A percentile compares a stretch with the other conserved stretches of the same genome.
Conservation (phyloP, 2,888 invertebrate species). For the Calephelis perditalis region DNA sequence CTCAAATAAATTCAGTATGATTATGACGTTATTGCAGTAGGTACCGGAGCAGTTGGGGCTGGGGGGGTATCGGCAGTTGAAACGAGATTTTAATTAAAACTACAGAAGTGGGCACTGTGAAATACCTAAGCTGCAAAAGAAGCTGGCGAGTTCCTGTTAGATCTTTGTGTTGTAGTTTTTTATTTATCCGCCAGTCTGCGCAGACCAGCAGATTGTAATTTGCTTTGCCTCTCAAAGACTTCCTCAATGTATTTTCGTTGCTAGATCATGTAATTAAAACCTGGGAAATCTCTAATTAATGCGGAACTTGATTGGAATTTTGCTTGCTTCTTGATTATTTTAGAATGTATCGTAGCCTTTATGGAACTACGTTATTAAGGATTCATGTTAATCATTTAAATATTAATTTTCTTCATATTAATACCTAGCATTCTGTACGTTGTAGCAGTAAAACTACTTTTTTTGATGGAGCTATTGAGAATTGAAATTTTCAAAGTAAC, state of each 20-base stretch:
- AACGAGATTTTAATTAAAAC: constrained; percentile 62
- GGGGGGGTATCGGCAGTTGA: constrained; percentile 43
- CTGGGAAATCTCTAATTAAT: constrained; percentile 10
- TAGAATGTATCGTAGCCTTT: neutral
- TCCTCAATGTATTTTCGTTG: constrained; percentile 23
- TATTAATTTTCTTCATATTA: neutral
- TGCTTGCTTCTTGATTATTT: constrained; percentile 1
- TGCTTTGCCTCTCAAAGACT: constrained; percentile 33
- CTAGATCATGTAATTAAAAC: constrained; percentile 21
- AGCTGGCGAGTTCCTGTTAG: constrained; percentile 34
- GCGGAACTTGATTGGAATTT: neutral
- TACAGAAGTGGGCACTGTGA: constrained; percentile 44
- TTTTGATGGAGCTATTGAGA: too few relatives aligned
- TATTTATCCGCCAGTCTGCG: constrained; percentile 30
- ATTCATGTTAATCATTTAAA: neutral
- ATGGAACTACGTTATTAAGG: neutral
- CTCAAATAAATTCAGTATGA: constrained; percentile 8
- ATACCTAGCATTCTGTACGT: too few relatives aligned
- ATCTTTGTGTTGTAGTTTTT: constrained; percentile 35
- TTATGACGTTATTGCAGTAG: constrained; percentile 17
- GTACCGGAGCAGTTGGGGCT: constrained; percentile 23
- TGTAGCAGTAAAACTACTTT: too few relatives aligned
- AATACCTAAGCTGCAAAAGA: constrained; percentile 39
- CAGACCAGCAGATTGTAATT: constrained; percentile 38
- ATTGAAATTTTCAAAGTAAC: too few relatives aligned